Conservation (phyloP, 2,888 invertebrate species). For the Morinoia aosen region DNA sequence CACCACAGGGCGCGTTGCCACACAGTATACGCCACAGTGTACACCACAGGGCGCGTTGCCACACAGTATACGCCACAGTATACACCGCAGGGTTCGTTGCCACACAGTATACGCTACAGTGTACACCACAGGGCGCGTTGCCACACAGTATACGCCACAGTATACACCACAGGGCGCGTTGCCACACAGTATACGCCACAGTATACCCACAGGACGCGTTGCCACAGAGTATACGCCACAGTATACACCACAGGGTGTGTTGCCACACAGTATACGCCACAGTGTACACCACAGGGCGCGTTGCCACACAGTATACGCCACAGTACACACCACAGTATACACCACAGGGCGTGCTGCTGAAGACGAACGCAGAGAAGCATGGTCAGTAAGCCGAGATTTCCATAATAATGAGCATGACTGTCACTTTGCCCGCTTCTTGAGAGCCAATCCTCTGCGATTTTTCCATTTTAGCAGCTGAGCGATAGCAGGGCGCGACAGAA, state of each 20-base stretch:
- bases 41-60: no score
- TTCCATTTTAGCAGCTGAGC: constrained; percentile 2
- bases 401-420: constrained; percentile 48
- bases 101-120: no score
- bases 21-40: no score
- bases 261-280: neutral
- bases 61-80: neutral
- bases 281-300: neutral
- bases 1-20: no score
- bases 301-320: neutral
- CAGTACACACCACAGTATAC: neutral
- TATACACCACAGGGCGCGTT: no score
- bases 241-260: neutral
- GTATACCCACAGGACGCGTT: neutral
- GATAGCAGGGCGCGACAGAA: constrained; percentile 7
- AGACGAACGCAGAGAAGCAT: neutral
- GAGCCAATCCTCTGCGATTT: neutral
- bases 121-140: no score
- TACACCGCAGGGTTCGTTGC: no score
- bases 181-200: no score
- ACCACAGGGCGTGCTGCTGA: neutral
- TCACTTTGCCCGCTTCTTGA: constrained; percentile 6
- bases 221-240: neutral
- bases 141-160: no score
- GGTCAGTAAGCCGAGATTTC: neutral